These are phyloP conservation scores for Sweltsa coloradensis DNA, from an alignment of 1,140 invertebrate genomes.

Conservation along the genomic window DNA sequence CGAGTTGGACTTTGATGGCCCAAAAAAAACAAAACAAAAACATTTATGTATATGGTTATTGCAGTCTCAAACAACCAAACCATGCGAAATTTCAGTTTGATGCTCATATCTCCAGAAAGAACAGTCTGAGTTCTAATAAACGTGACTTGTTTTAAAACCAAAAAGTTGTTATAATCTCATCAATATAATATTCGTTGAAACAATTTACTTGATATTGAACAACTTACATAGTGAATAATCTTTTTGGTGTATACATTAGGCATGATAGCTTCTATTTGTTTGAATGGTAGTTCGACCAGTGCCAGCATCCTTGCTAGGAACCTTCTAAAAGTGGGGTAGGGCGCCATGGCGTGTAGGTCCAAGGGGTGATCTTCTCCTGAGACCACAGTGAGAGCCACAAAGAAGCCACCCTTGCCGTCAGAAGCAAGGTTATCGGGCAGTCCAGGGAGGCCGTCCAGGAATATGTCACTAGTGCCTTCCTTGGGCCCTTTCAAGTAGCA, in stretches of 20 bases:
- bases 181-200: no score
- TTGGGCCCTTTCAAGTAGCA: conserved; percentile 63
- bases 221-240: conserved; percentile 38
- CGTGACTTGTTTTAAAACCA: no score
- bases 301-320: conserved; percentile 38
- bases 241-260: conserved; percentile 42
- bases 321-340: conserved; percentile 45
- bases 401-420: conserved; percentile 51
- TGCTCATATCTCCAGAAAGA: no score
- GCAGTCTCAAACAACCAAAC: no score
- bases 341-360: conserved; percentile 33
- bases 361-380: conserved; percentile 37
- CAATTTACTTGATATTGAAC: no score
- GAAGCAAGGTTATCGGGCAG: conserved; percentile 64
- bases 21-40: no score
- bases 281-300: conserved; percentile 43
- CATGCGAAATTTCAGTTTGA: no score
- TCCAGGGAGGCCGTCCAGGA: conserved; percentile 68
- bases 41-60: no score
- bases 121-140: no score
- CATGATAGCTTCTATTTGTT: conserved; percentile 38
- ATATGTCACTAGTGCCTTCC: conserved; percentile 55
- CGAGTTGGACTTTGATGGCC: no score
- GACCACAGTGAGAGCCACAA: conserved; percentile 42
- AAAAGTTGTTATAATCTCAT: no score